Percentiles rank a stretch among this genome's conserved stretches.
Conservation (phyloP, 2,113 vertebrate species). For the Nycticorax nycticorax region DNA sequence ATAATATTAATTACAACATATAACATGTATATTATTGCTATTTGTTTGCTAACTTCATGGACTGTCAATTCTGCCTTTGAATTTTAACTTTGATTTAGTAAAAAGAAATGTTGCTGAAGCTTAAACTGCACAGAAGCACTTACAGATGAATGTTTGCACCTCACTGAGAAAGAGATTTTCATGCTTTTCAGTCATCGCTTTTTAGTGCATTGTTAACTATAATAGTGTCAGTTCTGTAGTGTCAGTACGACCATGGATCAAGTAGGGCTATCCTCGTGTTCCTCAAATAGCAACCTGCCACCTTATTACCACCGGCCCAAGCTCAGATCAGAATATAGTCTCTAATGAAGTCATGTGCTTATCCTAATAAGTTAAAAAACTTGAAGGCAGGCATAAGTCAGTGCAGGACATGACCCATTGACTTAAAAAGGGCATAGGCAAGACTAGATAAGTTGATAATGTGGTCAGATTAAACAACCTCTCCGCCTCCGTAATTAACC, state of each 20-base stretch:
- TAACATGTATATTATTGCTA: neutral
- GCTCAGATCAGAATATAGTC: neutral
- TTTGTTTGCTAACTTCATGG: neutral
- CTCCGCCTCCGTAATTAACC: neutral
- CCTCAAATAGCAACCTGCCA: neutral
- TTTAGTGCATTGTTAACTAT: neutral
- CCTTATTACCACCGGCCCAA: rapidly evolving
- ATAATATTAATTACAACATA: neutral
- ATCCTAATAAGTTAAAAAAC: neutral
- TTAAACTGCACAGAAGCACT: neutral
- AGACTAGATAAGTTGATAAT: neutral
- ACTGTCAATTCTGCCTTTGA: neutral
- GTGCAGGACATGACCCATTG: neutral
- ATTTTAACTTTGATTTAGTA: neutral
- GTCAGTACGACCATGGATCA: rapidly evolving
- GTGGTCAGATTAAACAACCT: neutral
- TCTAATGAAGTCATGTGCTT: neutral
- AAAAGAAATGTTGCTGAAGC: neutral
- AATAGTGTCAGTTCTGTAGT: neutral
- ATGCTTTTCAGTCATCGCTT: neutral
- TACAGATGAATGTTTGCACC: neutral
- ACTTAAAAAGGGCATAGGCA: neutral
- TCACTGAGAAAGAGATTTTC: neutral
- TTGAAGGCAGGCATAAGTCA: neutral
- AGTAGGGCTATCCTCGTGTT: neutral